Base-by-base conservation (phyloP, 2,113 vertebrate species). In the Hepsetus odoe region DNA sequence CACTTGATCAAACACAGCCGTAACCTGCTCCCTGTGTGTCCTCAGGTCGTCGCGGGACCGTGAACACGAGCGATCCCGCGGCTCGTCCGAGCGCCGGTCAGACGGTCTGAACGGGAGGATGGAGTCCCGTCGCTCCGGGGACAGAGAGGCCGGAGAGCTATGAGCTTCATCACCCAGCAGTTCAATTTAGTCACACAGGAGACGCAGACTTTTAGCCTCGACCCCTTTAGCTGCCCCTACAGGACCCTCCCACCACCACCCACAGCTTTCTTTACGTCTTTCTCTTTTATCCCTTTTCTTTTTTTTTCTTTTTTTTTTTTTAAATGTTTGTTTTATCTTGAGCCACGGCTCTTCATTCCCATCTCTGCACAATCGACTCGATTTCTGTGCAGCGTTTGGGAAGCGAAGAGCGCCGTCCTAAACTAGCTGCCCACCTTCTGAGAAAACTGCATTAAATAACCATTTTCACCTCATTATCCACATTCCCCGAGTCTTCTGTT, bases 81-180 rank as follows among this genome's bases (percentile, higher is more conserved):
- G 90, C 82, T 85, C 93, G 40, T 85, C 90, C 12, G 93, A 94
- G 88, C 89, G 96, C 95, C 83, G 93, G 94, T 44, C 87, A 88
- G 96, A 95, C 83, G 93, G 94, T 44, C 87, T 96, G 89, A 98
- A 97, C 18, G 97, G 96, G 78, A 94, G 94, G 90, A 88, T 93
- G 1, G 91, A 94, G 76, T 92, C 91, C 30, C 93, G 93, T 86
- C 92, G 94, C 77, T 93, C 91, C 18, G 96, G 96, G 58, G 95
- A 96, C 89, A 93, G 96, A 92, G 96, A 98, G 86, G 91, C 93
- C 28, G 95, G 95, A 49, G 96, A 97, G 91, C 92, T 96, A 90
- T 97, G 90, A 97, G 83, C 82, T 84, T 76, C 28, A n/a, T 69
- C 24, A 61, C 81, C 80, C 76, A 72, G 65, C 77, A 44, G 16